Evolutionary conservation across 2,888 invertebrate genomes (phyloP), one percentile per base, ranked within the genome.

Genomic region (Nipponacmea schrenckii): DNA sequence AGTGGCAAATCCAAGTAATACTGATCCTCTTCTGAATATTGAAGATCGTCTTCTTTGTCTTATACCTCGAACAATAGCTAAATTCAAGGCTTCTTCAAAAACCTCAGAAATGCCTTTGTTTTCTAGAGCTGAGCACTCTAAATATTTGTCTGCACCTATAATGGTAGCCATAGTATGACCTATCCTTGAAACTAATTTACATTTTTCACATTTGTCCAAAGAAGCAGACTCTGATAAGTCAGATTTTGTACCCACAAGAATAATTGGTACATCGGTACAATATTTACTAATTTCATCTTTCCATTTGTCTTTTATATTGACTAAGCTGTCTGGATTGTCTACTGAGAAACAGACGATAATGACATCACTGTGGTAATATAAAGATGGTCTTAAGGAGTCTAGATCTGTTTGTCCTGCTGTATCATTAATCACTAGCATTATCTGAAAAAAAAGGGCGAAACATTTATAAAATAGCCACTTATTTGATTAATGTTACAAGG

Each of bases 71-170:
- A 96, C 96, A 90, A 98, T 92, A 85, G 98, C 97, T 87, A 98
- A 97, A 88, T 96, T 93, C 81, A 98, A 97, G 87, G 98, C 98
- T 86, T 96, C 97, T 92, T 98, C 97, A 90, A 98, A 98, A 82
- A 98, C 98, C 91, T 98, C 97, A 85, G 97, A 93, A 77, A 98
- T 97, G 85, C 97, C 97, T 90, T 98, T 97, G 93, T 98, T 98
- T 90, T 96, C 97, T 90, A 98, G 98, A 87, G 98, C 98, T 67
- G 97, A 97, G 91, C 98, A 98, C 91, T 98, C 98, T 86, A 98
- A 92, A 91, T 98, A 98, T 79, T 96, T 96, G 89, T 96, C 97
- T 78, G 98, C 97, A 90, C 96, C 96, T 81, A 98, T 97, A 91
- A 97, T 97, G 89, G 97, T 96, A 73, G 97, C 97, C 96, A 98